Conservation (phyloP, 2,888 invertebrate genomes). For the Zootermopsis nevadensis region DNA sequence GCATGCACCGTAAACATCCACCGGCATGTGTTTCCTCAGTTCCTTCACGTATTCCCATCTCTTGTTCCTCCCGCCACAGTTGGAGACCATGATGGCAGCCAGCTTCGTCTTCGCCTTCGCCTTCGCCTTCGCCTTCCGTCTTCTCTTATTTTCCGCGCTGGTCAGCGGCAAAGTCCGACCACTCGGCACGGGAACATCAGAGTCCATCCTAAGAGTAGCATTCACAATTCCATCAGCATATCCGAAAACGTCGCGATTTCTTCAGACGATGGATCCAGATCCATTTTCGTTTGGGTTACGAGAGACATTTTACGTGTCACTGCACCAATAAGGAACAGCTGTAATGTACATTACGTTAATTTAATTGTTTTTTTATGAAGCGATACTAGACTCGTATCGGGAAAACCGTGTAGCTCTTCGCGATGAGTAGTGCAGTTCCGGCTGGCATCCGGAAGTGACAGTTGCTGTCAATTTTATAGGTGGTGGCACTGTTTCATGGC, state of each 20-base stretch:
- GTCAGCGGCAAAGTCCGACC: slow-evolving; percentile 57
- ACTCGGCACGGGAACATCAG: slow-evolving; percentile 62
- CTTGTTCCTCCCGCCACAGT: slow-evolving; percentile 58
- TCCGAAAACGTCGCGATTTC: neutral
- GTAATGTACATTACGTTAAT: neutral
- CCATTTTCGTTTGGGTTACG: neutral
- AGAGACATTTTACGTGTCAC: neutral
- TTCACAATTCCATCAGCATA: slow-evolving; percentile 44
- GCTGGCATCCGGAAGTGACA: no score
- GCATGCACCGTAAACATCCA: slow-evolving; percentile 60
- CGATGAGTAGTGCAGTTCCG: no score
- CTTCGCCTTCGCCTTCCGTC: neutral
- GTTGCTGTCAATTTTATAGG: no score
- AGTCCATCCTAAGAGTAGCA: slow-evolving; percentile 65
- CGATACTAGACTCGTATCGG: no score
- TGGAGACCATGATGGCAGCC: slow-evolving; percentile 68
- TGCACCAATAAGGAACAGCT: neutral
- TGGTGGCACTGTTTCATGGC: no score
- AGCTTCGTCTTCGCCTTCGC: slow-evolving; percentile 61
- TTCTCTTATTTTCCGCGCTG: neutral
- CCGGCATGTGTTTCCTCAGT: slow-evolving; percentile 57
- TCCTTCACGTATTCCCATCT: slow-evolving; percentile 58
- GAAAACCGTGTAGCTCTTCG: no score
- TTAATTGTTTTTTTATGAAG: neutral
- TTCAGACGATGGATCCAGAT: neutral